Evolutionary conservation across 2,888 invertebrate species (phyloP), one percentile per base, ranked within the genome.

Genomic region (Diaprepes abbreviatus): DNA sequence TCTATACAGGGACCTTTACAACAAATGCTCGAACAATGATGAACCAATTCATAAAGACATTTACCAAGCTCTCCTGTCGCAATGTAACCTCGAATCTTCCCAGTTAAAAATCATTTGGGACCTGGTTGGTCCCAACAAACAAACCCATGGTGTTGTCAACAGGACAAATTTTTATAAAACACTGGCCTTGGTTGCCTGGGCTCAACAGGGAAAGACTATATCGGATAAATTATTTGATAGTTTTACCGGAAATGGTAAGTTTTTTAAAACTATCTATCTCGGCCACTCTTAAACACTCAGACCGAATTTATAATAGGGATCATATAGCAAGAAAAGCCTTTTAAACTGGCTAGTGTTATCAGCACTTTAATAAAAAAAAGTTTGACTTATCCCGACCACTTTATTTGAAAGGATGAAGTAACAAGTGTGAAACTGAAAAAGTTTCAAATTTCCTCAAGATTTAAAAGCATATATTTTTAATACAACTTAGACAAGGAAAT

Each of bases 91-190:
- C 72, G 85, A 85, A 74, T 80, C 85, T 24, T 78, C 83, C 43
- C 82, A 85, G 60, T 81, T 88, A 63, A 86, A 86, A 77, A 79
- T 84, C 80, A 87, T 89, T 78, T 87, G 87, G 87, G 86, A 88
- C 69, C 73, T 87, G 59, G 85, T 86, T 6, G 87, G 87, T 64
- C 84, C 86, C 64, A 83, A 85, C 58, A 70, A 66, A 12, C 52
- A 66, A 1, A 83, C 85, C 58, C 83, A 85, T 68, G 86, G 86
- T 17, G 82, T 83, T 65, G 80, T 88, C 5, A 86, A 85, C 17
- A 82, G 88, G 71, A 87, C 86, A 24, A 85, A 84, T 78, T 80
- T 89, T 19, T 89, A 88, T 78, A 88, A 88, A 80, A 87, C 87
- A 6, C 80, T 89, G 50, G 88, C 88, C 2, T 81, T 88, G 45